A percentile compares a stretch with the other conserved stretches of the same genome.
Conservation (phyloP, 2,113 vertebrate species). For the Phainopepla nitens region DNA sequence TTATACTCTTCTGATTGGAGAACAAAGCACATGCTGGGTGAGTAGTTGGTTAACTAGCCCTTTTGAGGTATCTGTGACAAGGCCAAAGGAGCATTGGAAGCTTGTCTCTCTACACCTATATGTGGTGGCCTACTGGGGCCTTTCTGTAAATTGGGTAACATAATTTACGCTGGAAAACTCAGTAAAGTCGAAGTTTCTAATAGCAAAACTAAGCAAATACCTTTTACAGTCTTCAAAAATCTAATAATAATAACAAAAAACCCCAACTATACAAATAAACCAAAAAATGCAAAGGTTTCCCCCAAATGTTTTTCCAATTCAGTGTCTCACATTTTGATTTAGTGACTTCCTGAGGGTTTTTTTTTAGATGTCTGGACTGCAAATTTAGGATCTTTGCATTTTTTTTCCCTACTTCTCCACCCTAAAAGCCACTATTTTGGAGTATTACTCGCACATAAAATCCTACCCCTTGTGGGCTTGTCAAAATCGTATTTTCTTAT, state of each 20-base stretch:
- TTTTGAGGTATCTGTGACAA: background rate
- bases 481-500: background rate
- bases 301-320: background rate
- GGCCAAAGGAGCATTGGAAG: background rate
- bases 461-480: background rate
- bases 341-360: background rate
- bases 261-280: background rate
- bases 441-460: background rate
- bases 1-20: background rate
- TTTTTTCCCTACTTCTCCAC: background rate
- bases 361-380: background rate
- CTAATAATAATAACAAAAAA: background rate
- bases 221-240: background rate
- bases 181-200: background rate
- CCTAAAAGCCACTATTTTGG: background rate
- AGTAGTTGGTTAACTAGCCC: background rate
- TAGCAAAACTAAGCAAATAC: background rate
- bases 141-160: background rate
- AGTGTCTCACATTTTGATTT: background rate
- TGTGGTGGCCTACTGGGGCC: rapidly evolving
- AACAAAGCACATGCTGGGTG: background rate
- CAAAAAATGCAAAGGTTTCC: rapidly evolving
- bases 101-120: rapidly evolving
- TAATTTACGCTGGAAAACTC: background rate
- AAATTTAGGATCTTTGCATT: background rate